A percentile compares a stretch with the other conserved stretches of the same genome.
phyloP scores from a whole-genome alignment of 2,113 vertebrate species.

The Podarcis cretensis region DNA sequence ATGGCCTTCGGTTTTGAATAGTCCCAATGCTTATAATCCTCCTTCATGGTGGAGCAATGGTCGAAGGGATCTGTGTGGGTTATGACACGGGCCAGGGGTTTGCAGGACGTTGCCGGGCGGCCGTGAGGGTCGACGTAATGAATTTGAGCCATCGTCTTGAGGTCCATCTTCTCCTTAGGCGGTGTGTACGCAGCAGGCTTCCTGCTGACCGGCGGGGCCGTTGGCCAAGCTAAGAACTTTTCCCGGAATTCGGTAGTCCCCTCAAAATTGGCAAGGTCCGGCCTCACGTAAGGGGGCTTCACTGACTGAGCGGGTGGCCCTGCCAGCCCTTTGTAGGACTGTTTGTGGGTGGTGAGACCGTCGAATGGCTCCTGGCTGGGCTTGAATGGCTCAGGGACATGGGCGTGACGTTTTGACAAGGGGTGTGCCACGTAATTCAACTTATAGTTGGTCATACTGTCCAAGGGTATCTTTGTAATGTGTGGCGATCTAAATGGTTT shows the following conservation, averaged over 20 bases:
- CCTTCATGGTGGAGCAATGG: constrained; percentile 64
- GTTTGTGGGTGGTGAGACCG: constrained; percentile 66
- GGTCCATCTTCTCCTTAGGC: constrained; percentile 61
- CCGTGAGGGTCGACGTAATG: constrained; percentile 59
- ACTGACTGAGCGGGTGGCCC: constrained; percentile 38
- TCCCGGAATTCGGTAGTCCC: constrained; percentile 63
- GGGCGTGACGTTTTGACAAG: constrained; percentile 49
- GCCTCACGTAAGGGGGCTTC: constrained; percentile 41
- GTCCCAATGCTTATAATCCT: constrained; percentile 70
- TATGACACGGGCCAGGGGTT: background rate
- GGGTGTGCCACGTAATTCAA: constrained; percentile 67
- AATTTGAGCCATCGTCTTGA: constrained; percentile 62
- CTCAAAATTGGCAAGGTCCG: constrained; percentile 24
- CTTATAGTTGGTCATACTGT: constrained; percentile 74
- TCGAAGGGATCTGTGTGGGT: constrained; percentile 42
- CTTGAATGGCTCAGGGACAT: constrained; percentile 43
- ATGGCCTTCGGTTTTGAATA: background rate
- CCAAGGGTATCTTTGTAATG: constrained; percentile 51
- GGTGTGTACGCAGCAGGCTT: constrained; percentile 36
- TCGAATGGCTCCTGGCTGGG: constrained; percentile 61
- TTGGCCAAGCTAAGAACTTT: constrained; percentile 73
- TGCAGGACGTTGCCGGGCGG: constrained; percentile 45
- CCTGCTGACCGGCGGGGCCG: constrained; percentile 20
- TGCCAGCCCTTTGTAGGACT: constrained; percentile 53
- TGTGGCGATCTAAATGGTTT: constrained; percentile 47